These are phyloP conservation scores for Syncerus caffer DNA, from an alignment of 2,797 vertebrate genomes.

Conservation along the genomic window DNA sequence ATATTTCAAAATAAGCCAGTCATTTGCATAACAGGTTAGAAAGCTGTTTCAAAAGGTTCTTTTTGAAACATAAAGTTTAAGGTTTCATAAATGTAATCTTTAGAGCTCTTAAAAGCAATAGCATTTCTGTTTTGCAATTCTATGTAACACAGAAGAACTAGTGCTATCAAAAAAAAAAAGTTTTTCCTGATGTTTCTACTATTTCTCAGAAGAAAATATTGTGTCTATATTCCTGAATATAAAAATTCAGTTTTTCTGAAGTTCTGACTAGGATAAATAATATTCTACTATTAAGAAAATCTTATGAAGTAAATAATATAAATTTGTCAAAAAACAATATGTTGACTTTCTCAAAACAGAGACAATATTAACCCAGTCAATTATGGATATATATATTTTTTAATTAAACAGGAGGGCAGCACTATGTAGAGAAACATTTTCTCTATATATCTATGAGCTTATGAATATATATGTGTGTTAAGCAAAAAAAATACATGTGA, in stretches of 20 bases:
- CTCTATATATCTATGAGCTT: not conserved
- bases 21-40: not conserved
- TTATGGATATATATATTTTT: not conserved
- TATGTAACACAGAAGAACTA: not conserved
- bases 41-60: not conserved
- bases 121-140: not conserved
- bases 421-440: not conserved
- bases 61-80: not conserved
- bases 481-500: not conserved
- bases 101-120: not conserved
- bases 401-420: not conserved
- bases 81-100: not conserved
- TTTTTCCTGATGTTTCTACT: not conserved
- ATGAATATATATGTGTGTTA: not conserved
- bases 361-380: not conserved
- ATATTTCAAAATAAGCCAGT: not conserved
- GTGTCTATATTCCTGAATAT: not conserved
- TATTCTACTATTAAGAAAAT: not conserved
- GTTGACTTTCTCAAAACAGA: not conserved
- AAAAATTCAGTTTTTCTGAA: not conserved
- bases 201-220: conserved; percentile 37
- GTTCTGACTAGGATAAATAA: not conserved
- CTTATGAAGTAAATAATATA: not conserved
- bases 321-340: not conserved
- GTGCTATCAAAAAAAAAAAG: not conserved